Evolutionary conservation across 2,797 vertebrate genomes (phyloP), one percentile per base, ranked within the genome.

Genomic region (Neomorphus geoffroyi): DNA sequence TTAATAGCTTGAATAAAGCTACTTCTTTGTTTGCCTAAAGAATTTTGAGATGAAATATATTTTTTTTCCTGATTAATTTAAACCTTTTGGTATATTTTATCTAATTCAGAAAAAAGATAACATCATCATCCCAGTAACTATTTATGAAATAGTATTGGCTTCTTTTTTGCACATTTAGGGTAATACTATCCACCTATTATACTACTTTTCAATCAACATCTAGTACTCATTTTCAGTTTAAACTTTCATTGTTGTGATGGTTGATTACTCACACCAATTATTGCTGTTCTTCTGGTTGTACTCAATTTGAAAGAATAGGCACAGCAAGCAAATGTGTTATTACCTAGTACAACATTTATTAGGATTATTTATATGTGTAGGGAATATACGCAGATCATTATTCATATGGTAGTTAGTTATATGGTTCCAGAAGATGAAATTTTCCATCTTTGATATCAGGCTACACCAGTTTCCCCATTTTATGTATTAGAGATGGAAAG

Each of bases 211-310:
- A 30, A 74, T 71, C 43, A 88, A 54, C 88, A 90, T 72, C 80
- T 91, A 77, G 41, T 67, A 71, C 22, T 90, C 70, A 86, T 88
- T 86, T 83, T 92, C 65, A 54, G 32, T 21, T 81, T 73, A 88
- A 90, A 58, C 13, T 61, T 81, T 81, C 69, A 69, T 81, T 86
- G 80, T 93, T 78, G 46, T 2, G 0, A 89, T 45, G 39, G 62
- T 92, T 96, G 84, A 90, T 95, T 95, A 94, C 64, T 95, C 66
- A 51, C 91, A 66, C 39, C 70, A 84, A 74, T 93, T 88, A 86
- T 17, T 86, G 58, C 21, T 79, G 37, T 80, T 90, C 72, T 83
- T 83, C 43, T 94, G 30, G 30, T 69, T 72, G 66, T 88, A 72
- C 11, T 72, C 46, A 13, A 69, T 75, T 69, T 85, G 73, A 91